Percentiles rank a stretch among this genome's conserved stretches.
phyloP scores from a whole-genome alignment of 2,113 vertebrate species.

The Octodon degus region DNA sequence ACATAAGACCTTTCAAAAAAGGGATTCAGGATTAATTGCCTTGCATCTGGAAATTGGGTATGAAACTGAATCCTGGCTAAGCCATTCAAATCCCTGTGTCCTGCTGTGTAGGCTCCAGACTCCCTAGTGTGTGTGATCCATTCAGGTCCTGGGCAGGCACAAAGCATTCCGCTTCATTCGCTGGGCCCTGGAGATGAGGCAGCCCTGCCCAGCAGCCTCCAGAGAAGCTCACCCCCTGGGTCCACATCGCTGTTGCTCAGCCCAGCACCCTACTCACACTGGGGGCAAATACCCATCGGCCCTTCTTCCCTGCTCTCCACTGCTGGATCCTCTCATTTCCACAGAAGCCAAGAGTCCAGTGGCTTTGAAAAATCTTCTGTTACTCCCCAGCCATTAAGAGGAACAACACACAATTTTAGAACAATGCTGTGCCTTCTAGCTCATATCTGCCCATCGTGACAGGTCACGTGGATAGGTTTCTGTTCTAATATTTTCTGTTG shows the following conservation, averaged over 20 bases:
- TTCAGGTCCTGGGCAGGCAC: neutral
- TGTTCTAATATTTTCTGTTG: neutral
- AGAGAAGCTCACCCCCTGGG: neutral
- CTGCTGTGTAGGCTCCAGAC: neutral
- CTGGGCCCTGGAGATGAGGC: neutral
- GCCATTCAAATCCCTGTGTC: neutral
- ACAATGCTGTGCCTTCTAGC: neutral
- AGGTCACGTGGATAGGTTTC: neutral
- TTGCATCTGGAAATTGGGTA: neutral
- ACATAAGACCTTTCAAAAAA: neutral
- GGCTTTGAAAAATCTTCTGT: neutral
- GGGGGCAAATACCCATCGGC: neutral
- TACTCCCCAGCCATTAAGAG: neutral
- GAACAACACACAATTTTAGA: neutral
- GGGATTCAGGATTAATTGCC: neutral
- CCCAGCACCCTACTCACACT: neutral
- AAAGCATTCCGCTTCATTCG: neutral
- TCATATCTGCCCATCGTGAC: accelerated
- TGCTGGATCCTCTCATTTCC: neutral
- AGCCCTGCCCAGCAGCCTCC: neutral
- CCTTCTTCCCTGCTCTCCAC: neutral
- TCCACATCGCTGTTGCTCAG: neutral
- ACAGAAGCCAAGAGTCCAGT: neutral
- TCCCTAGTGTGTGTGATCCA: neutral
- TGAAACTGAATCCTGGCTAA: neutral